Base-by-base conservation (phyloP, 1,140 invertebrate genomes). In the Drosophila chauvacae region DNA sequence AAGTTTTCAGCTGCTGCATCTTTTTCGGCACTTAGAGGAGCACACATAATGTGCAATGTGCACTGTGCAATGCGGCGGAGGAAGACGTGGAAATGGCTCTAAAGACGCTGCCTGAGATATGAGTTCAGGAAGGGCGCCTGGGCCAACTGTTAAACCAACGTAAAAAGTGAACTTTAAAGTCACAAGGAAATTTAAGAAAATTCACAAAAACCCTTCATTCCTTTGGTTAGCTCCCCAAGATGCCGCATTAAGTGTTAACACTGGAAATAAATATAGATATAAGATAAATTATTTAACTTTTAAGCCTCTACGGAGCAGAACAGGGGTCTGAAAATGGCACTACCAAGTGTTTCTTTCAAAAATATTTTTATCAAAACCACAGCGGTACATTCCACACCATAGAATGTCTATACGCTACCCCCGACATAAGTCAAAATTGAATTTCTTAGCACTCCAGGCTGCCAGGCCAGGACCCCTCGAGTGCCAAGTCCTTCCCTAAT, bases 21-120 rank as follows among this genome's bases (percentile, higher is more conserved):
- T 59, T 73, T 73, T 71, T 73, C 45, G 68, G 70, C 70, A 73
- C 68, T 73, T 72, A 73, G 68, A 73, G 66, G n/a, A 60, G 37
- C 35, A 73, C 53, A 73, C 66, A 73, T 72, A 71, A 71, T 72
- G 69, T 59, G 68, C 33, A 42, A 35, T 64, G 59, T 64, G 68
- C 33, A 42, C 26, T 64, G 59, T 63, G 62, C 44, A 68, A 41
- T 23, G 62, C 26, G 42, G 44, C 53, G 35, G 11, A 72, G 53
- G 45, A 72, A 42, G 65, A 60, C 37, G 70, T 59, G 69, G 68
- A 72, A 72, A 72, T 51, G 68, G 55, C 55, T 60, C 53, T 37
- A n/a, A 56, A 50, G 66, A 51, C 30, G 37, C 68, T 72, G 66
- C 30, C 66, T 72, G 45, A 72, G 70, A 72, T 72, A 72, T 72